phyloP scores from a whole-genome alignment of 2,888 invertebrate species.

The Lasioglossum marginatum region DNA sequence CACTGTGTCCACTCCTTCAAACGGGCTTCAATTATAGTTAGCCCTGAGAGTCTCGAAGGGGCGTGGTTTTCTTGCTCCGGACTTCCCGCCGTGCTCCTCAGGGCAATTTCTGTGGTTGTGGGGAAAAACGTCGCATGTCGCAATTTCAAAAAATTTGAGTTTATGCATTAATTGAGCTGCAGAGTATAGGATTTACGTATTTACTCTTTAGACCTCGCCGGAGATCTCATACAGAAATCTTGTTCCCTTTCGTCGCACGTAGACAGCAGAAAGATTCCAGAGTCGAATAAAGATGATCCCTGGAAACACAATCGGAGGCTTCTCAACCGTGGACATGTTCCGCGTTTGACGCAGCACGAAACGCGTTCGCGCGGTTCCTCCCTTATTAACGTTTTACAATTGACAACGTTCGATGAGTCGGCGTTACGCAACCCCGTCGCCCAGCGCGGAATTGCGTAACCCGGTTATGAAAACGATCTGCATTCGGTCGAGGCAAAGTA shows the following conservation, averaged over 20 bases:
- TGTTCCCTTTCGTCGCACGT: background rate
- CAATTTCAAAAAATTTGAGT: too few species aligned
- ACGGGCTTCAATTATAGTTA: background rate
- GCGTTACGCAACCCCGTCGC: slow-evolving; percentile 51
- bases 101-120: background rate
- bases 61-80: background rate
- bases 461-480: slow-evolving; percentile 54
- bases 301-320: background rate
- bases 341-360: background rate
- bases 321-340: background rate
- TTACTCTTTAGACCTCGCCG: too few species aligned
- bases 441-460: slow-evolving; percentile 56
- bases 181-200: too few species aligned
- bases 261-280: background rate
- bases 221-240: too few species aligned
- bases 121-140: too few species aligned
- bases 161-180: too few species aligned
- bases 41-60: background rate
- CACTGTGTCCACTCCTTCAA: background rate
- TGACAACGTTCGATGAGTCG: slow-evolving; percentile 31
- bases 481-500: slow-evolving; percentile 33
- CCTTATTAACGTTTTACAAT: slow-evolving; percentile 41
- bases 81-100: background rate
- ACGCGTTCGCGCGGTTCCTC: background rate
- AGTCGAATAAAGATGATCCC: background rate